Evolutionary conservation across 2,113 vertebrate species (phyloP).

Genomic region (Tiliqua scincoides): DNA sequence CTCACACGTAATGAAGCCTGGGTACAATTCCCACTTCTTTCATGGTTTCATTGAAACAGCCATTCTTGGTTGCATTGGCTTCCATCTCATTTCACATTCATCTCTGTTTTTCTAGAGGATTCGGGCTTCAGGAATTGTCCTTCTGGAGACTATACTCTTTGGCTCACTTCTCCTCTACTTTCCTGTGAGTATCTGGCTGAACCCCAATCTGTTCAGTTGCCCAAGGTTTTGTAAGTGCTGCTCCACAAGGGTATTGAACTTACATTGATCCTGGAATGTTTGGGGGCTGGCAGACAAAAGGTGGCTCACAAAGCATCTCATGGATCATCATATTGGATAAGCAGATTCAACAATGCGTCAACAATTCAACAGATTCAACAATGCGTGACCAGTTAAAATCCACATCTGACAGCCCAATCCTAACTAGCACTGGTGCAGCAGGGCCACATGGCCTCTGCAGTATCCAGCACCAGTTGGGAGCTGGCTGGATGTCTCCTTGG

Average conservation of each 20-base stretch:
- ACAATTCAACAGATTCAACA: too few relatives aligned
- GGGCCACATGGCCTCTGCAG: too few relatives aligned
- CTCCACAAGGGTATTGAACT: background rate
- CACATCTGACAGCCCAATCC: too few relatives aligned
- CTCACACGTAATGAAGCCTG: background rate
- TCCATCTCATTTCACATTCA: background rate
- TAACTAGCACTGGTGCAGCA: too few relatives aligned
- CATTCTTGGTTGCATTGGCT: accelerated
- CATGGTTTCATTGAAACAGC: background rate
- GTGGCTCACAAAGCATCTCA: background rate
- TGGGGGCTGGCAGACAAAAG: background rate
- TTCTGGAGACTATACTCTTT: constrained; percentile 93
- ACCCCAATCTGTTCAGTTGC: background rate
- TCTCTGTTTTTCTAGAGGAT: constrained; percentile 81
- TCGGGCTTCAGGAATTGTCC: constrained; percentile 87
- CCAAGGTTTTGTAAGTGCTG: background rate
- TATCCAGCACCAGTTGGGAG: too few relatives aligned
- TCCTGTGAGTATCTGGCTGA: constrained; percentile 85
- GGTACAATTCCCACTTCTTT: too few relatives aligned
- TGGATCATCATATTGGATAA: background rate
- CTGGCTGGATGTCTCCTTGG: too few relatives aligned
- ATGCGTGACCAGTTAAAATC: too few relatives aligned
- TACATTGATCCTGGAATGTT: background rate
- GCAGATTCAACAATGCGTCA: background rate
- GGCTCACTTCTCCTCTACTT: constrained; percentile 97